Evolutionary conservation across 53 echinoderm and acorn worm species (phyloP).

Genomic region (Mesocentrotus franciscanus): DNA sequence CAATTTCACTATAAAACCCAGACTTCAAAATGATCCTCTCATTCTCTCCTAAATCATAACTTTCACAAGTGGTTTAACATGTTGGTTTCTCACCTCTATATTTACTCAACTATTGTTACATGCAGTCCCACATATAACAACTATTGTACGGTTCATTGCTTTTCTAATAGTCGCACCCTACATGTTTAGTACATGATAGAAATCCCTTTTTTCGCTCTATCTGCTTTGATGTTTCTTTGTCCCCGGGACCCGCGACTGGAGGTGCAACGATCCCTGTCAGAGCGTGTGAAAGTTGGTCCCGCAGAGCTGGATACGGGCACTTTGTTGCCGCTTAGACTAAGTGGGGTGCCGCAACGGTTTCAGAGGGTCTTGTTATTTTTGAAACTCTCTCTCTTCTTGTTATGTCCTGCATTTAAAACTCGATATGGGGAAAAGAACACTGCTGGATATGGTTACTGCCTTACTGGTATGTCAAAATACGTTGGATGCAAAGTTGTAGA

Average conservation of each 20-base stretch:
- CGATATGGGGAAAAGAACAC: not conserved
- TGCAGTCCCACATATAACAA: slow-evolving; percentile 40
- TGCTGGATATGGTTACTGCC: not conserved
- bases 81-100: not conserved
- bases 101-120: slow-evolving; percentile 13
- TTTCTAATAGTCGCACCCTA: not conserved
- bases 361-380: not conserved
- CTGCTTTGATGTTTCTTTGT: slow-evolving; percentile 41
- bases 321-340: not conserved
- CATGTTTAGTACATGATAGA: not conserved
- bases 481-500: not conserved
- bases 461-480: slow-evolving; percentile 19
- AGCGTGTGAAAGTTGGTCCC: slow-evolving; percentile 32
- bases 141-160: not conserved
- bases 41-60: not conserved
- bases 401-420: not conserved
- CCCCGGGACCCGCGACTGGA: not conserved
- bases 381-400: not conserved
- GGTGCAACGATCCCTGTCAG: slow-evolving; percentile 31
- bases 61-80: slow-evolving; percentile 18
- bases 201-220: not conserved
- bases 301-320: slow-evolving; percentile 12
- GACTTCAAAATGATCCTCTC: not conserved
- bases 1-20: not conserved
- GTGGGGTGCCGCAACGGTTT: not conserved